Evolutionary conservation across 2,113 vertebrate genomes (phyloP).

Genomic region (Irena cyanogastra): DNA sequence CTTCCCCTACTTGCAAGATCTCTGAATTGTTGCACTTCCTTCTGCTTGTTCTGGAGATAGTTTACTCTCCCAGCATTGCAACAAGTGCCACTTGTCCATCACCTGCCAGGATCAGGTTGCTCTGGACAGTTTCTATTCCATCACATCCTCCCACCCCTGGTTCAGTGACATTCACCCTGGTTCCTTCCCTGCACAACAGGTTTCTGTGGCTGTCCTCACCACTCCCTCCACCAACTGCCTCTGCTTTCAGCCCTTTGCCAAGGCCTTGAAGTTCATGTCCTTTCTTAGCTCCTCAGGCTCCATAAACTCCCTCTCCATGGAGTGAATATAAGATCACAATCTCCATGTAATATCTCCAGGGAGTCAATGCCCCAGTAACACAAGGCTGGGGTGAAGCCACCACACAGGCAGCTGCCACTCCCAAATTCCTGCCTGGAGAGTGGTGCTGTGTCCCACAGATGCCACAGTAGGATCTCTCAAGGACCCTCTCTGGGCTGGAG

Average conservation of each 20-base stretch:
- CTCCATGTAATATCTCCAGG: not conserved
- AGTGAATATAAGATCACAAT: not conserved
- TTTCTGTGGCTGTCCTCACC: not conserved
- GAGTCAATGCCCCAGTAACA: not conserved
- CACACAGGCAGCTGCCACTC: not conserved
- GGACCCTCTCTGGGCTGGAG: not conserved
- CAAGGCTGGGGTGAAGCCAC: not conserved
- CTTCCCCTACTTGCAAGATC: not conserved
- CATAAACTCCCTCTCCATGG: not conserved
- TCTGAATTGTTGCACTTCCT: not conserved
- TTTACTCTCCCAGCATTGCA: accelerated
- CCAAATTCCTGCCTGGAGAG: not conserved
- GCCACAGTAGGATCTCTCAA: not conserved
- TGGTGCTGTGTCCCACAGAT: not conserved
- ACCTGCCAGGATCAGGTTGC: not conserved
- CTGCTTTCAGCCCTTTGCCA: not conserved
- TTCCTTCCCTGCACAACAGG: not conserved
- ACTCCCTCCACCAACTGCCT: not conserved
- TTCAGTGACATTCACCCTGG: not conserved
- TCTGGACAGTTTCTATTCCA: not conserved
- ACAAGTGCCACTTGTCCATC: not conserved
- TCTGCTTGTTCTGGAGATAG: not conserved
- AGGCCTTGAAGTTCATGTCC: not conserved
- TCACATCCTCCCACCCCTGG: not conserved
- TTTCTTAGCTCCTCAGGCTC: not conserved